phyloP scores from a whole-genome alignment of 2,113 vertebrate species.

The Gymnobelideus leadbeateri region DNA sequence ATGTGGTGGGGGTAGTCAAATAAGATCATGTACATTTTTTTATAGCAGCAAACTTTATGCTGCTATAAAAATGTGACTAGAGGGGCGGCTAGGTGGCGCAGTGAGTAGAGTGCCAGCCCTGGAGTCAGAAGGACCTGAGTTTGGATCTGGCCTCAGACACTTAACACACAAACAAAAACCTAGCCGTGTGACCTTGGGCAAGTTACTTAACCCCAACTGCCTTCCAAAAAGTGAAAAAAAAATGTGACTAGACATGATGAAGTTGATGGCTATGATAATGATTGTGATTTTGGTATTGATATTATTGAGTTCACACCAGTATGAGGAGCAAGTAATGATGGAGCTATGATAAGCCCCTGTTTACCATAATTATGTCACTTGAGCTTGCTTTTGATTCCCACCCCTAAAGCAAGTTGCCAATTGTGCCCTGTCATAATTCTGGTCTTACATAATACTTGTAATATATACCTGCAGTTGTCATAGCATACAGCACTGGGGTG shows the following conservation, averaged over 20 bases:
- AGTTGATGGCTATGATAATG: not conserved
- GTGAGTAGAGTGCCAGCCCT: too few relatives aligned
- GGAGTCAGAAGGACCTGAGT: too few relatives aligned
- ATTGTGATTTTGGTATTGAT: not conserved
- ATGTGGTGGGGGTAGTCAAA: not conserved
- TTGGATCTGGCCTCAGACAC: too few relatives aligned
- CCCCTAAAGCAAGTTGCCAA: too few relatives aligned
- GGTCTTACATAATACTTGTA: not conserved
- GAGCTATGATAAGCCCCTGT: not conserved
- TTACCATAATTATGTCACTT: not conserved
- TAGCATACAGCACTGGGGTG: not conserved
- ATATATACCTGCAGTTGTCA: not conserved
- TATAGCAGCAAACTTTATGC: not conserved
- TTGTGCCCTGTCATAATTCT: not conserved
- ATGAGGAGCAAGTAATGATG: not conserved
- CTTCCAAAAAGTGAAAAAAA: too few relatives aligned
- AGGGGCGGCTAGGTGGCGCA: too few relatives aligned
- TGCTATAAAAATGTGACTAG: not conserved
- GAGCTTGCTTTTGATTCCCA: too few relatives aligned
- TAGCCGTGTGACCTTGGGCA: too few relatives aligned
- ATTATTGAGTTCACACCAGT: not conserved
- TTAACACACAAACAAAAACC: too few relatives aligned
- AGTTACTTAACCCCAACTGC: too few relatives aligned
- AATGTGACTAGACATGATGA: not conserved
- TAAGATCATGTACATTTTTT: not conserved